Percentiles rank a stretch among this genome's conserved stretches.
Conservation (phyloP, 2,888 invertebrate species). For the Corythucha ciliata region DNA sequence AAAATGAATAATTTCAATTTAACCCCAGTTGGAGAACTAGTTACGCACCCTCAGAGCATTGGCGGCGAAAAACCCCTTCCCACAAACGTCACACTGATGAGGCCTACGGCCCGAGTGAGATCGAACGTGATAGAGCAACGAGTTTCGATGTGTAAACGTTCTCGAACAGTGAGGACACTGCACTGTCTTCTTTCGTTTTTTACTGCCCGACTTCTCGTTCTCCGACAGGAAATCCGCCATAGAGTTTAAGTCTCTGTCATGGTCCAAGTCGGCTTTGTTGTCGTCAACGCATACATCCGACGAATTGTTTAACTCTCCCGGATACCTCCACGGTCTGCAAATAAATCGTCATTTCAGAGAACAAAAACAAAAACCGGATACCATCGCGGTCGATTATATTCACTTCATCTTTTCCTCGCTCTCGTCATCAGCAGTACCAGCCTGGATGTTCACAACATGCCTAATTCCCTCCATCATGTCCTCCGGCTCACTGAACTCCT, state of each 20-base stretch:
- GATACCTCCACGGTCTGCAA: conserved; percentile 16
- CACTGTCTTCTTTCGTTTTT: conserved; percentile 41
- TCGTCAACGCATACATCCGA: no score
- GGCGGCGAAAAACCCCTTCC: conserved; percentile 72
- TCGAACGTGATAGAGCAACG: conserved; percentile 70
- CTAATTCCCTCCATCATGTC: conserved; percentile 79
- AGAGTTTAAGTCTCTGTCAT: conserved; percentile 14
- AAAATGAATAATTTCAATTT: neutral
- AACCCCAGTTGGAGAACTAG: neutral
- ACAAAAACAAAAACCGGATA: neutral
- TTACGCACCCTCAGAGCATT: conserved; percentile 62
- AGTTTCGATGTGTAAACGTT: conserved; percentile 71
- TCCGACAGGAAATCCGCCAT: conserved; percentile 14
- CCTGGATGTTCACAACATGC: conserved; percentile 50
- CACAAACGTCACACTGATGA: conserved; percentile 68
- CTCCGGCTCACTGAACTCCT: conserved; percentile 76
- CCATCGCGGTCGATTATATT: neutral
- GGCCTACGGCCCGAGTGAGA: conserved; percentile 69
- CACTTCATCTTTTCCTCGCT: conserved; percentile 20
- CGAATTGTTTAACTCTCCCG: conserved; percentile 16
- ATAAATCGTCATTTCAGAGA: neutral
- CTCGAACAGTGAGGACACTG: conserved; percentile 60
- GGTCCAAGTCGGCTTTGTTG: no score
- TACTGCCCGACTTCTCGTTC: conserved; percentile 39
- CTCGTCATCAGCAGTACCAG: conserved; percentile 39